Evolutionary conservation across 1,140 invertebrate genomes (phyloP), one percentile per base, ranked within the genome.

Genomic region (Drosophila sechellia): DNA sequence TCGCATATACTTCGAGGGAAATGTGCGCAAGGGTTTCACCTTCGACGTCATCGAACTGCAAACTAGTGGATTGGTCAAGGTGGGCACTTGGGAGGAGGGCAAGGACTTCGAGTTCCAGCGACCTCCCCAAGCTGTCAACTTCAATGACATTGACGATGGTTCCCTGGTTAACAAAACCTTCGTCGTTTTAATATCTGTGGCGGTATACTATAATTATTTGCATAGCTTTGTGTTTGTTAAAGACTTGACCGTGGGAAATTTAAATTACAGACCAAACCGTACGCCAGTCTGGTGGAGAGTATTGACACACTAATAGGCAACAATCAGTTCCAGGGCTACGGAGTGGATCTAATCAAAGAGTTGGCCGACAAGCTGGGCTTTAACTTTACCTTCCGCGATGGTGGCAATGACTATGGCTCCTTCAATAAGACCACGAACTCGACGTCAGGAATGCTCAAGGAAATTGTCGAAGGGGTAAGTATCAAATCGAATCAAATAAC

Each of bases 361-460:
- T 93, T 98, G 13, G 94, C 96, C 3, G 92, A 94, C 59, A 94
- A 95, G 74, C 93, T 98, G 1, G 95, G 96, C 6, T 98, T 98
- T 90, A 98, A 97, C 91, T 99, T 97, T 76, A 96, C 95, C 0
- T 95, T 98, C 77, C 93, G 94, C 22, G 93, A 96, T 27, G 96
- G 97, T 79, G 93, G 94, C 22, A 96, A 97, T 86, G 77, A 91
- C 53, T 97, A 98, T 92, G 98, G 97, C 5, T 93, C 93, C 11
- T 93, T 93, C 5, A 94, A 96, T 83, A 93, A 93, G 17, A 92
- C 92, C 40, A 95, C 94, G 1, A 94, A 94, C 4, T 92, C 95
- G 81, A 98, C 98, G 96, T 95, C 95, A 75, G 98, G 98, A 66
- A 97, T 99, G 95, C 94, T 98, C 4, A 94, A 95, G 55, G 95